Evolutionary conservation across 2,113 vertebrate species (phyloP), one percentile per base, ranked within the genome.

Genomic region (Elephas maximus): DNA sequence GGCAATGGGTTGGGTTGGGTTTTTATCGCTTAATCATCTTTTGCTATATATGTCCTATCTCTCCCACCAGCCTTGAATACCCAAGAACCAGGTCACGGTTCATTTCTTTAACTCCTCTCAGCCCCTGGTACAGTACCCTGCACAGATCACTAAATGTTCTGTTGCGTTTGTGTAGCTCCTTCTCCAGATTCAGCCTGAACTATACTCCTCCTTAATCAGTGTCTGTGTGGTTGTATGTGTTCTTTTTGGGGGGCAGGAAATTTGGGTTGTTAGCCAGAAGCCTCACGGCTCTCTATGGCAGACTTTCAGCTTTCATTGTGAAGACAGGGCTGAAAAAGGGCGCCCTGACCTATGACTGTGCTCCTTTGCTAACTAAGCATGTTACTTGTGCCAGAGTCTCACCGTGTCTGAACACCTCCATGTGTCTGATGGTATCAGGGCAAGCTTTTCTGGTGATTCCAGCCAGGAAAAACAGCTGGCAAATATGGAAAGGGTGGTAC

Each of bases 381-480:
- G 17, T 83, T 37, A 44, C 62, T 15, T 67, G 12, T 71, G 69
- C 79, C 86, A 71, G n/a, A 63, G 23, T 30, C 45, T 94, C 45
- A 51, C 37, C 41, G 60, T 45, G 37, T 80, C 48, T 48, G 48
- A 7, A 81, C 17, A 80, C 8, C 21, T 90, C 77, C 11, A 2
- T 53, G 53, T 88, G 44, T 83, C 41, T 88, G 44, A 88, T 37
- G 45, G 60, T 48, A 80, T 95, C 77, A 51, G n/a, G 57, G 37
- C 30, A 90, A 90, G 60, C 10, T 96, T 93, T 88, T n/a, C 87
- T 85, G 24, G 28, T 73, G 30, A 85, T 85, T 9, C 51, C 73
- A 91, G 90, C 84, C 90, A 97, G 96, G 88, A 90, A 53, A 94
- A 95, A 69, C 91, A 93, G 67, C 90, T 90, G 84, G 87, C 67